These are phyloP conservation scores for Ecdyonurus torrentis DNA, from an alignment of 2,888 invertebrate genomes.

Conservation along the genomic window DNA sequence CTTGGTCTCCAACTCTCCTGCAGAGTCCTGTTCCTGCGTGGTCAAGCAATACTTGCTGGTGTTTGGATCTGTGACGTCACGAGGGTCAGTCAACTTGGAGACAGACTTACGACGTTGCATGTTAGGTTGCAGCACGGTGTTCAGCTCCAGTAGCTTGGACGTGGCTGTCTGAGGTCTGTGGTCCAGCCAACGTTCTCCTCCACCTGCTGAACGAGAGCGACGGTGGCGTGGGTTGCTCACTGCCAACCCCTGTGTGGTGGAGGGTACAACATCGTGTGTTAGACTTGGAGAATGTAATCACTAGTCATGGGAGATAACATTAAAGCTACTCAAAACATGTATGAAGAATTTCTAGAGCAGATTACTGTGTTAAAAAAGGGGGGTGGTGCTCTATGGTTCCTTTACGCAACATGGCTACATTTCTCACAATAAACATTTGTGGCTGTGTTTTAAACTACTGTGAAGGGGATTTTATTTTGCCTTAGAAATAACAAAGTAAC, in stretches of 20 bases:
- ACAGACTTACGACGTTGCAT: slow-evolving; percentile 70
- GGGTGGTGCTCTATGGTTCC: too few relatives aligned
- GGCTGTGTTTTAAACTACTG: too few relatives aligned
- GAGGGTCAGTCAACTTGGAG: slow-evolving; percentile 61
- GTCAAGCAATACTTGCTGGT: slow-evolving; percentile 78
- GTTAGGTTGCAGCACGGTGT: slow-evolving; percentile 78
- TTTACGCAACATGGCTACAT: too few relatives aligned
- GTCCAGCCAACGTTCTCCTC: slow-evolving; percentile 63
- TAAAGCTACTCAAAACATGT: too few relatives aligned
- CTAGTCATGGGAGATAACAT: too few relatives aligned
- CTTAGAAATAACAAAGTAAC: too few relatives aligned
- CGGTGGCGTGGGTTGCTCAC: slow-evolving; percentile 56
- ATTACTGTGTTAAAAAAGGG: too few relatives aligned
- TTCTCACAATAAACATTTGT: too few relatives aligned
- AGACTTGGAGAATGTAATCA: too few relatives aligned
- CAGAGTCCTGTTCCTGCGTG: slow-evolving; percentile 79
- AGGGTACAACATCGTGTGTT: too few relatives aligned
- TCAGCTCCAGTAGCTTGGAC: slow-evolving; percentile 43
- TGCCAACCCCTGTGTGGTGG: slow-evolving; percentile 44
- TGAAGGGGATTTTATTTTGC: too few relatives aligned
- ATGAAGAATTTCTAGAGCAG: too few relatives aligned
- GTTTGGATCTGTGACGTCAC: slow-evolving; percentile 33
- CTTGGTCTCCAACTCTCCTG: slow-evolving; percentile 85
- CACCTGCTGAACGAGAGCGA: slow-evolving; percentile 64
- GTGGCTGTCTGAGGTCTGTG: slow-evolving; percentile 60